phyloP scores from a whole-genome alignment of 2,113 vertebrate species.

The Poeciliopsis prolifica region DNA sequence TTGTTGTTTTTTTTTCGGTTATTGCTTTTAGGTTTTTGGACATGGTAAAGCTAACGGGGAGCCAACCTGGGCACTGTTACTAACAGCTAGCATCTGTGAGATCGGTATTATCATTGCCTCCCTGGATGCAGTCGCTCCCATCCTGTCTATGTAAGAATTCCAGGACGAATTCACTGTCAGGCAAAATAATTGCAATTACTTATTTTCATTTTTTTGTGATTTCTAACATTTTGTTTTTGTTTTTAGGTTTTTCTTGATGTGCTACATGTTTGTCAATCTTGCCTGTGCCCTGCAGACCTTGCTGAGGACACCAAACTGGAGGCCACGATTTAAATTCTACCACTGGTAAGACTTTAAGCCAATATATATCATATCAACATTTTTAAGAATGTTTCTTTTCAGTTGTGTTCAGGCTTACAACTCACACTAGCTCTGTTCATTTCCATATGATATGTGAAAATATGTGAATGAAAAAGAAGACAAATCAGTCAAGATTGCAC shows the following conservation, averaged over 20 bases:
- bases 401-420: too few relatives aligned
- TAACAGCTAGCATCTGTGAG: constrained; percentile 96
- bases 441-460: background rate
- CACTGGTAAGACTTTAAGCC: constrained; percentile 86
- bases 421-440: background rate
- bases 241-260: constrained; percentile 98
- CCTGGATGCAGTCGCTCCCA: constrained; percentile 95
- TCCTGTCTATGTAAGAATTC: constrained; percentile 91
- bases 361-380: background rate
- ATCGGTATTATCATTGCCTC: constrained; percentile 98
- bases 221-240: constrained; percentile 1
- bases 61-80: constrained; percentile 96
- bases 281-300: constrained; percentile 96
- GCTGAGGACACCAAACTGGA: constrained; percentile 97
- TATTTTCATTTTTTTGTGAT: background rate
- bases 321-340: constrained; percentile 96
- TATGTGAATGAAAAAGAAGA: too few relatives aligned
- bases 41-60: constrained; percentile 98
- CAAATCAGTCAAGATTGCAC: too few relatives aligned
- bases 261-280: constrained; percentile 99
- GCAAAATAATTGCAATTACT: background rate
- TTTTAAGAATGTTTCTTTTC: background rate
- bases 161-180: background rate
- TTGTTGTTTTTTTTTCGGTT: background rate
- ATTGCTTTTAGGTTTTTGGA: constrained; percentile 88